These are phyloP conservation scores for Epinotia brunnichana DNA, from an alignment of 2,888 invertebrate genomes.

Conservation along the genomic window DNA sequence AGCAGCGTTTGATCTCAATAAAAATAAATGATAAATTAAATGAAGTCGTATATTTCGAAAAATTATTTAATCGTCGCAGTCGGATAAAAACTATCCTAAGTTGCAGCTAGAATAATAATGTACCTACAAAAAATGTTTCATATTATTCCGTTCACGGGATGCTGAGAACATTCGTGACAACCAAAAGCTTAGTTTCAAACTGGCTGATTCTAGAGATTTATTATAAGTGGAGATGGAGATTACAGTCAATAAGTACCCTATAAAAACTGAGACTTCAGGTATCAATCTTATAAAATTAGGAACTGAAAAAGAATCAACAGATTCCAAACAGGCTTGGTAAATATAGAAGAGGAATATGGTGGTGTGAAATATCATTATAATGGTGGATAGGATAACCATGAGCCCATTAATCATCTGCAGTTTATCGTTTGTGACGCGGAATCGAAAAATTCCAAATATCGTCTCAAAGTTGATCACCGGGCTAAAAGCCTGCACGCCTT, in stretches of 20 bases:
- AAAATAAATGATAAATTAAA: too few relatives aligned
- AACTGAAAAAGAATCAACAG: background rate
- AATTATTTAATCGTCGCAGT: too few relatives aligned
- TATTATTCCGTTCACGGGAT: too few relatives aligned
- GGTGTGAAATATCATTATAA: background rate
- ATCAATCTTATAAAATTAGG: background rate
- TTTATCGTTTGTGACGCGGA: background rate
- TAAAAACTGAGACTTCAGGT: background rate
- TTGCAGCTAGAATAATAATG: too few relatives aligned
- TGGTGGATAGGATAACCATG: background rate
- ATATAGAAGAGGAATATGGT: background rate
- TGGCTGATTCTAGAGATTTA: too few relatives aligned
- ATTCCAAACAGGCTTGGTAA: background rate
- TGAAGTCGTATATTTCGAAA: too few relatives aligned
- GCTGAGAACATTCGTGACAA: too few relatives aligned
- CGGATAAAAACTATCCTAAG: too few relatives aligned
- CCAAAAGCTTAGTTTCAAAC: too few relatives aligned
- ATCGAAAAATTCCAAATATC: background rate
- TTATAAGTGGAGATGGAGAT: too few relatives aligned
- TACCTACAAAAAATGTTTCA: too few relatives aligned
- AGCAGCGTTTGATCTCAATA: too few relatives aligned
- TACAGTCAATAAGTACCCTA: background rate
- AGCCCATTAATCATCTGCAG: background rate
- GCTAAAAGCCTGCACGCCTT: background rate
- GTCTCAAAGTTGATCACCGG: background rate